These are phyloP conservation scores for Zosterops borbonicus DNA, from an alignment of 2,113 vertebrate genomes.

Conservation along the genomic window DNA sequence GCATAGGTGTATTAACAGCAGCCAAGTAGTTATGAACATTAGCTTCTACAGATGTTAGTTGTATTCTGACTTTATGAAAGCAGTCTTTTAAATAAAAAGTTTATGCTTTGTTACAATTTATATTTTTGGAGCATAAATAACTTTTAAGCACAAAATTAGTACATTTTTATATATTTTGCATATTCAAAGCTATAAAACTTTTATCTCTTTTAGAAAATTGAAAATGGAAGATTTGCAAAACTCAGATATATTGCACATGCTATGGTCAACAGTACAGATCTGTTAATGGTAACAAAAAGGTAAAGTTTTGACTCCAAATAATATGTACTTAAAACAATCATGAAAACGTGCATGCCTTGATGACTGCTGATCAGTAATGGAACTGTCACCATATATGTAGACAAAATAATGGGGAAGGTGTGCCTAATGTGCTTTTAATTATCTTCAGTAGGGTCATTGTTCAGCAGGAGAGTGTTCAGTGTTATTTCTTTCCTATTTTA, in stretches of 20 bases:
- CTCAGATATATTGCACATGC: conserved; percentile 94
- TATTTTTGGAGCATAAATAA: background rate
- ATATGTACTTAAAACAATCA: background rate
- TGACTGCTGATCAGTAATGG: background rate
- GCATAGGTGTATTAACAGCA: background rate
- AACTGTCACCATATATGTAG: background rate
- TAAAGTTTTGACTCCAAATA: conserved; percentile 60
- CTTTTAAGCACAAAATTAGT: background rate
- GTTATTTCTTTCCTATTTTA: background rate
- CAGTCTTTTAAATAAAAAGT: background rate
- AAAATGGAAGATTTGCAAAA: conserved; percentile 97
- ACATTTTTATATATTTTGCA: background rate
- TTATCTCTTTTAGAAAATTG: conserved; percentile 86
- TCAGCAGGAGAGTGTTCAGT: background rate
- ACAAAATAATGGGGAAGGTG: background rate
- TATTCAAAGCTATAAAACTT: conserved; percentile 30
- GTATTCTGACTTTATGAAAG: background rate
- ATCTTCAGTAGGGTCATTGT: background rate
- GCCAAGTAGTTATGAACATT: background rate
- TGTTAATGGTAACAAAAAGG: conserved; percentile 97
- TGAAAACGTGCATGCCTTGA: background rate
- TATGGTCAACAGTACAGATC: conserved; percentile 94
- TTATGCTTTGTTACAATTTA: background rate
- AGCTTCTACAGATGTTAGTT: background rate
- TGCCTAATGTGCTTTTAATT: background rate